These are phyloP conservation scores for Mayetiola destructor DNA, from an alignment of 2,888 invertebrate species.

Conservation along the genomic window DNA sequence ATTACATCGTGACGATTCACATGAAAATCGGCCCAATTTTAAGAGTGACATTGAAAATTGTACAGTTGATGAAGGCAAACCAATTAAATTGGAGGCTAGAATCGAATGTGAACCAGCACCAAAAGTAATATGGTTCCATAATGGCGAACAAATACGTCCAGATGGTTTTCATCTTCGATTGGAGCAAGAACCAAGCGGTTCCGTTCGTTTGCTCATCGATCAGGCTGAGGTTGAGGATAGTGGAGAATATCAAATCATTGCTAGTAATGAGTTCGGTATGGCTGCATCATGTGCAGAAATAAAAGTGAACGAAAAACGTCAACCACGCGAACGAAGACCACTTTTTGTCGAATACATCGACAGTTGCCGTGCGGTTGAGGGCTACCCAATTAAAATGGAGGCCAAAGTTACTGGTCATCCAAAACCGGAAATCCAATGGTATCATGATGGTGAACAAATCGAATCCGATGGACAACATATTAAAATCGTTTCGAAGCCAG, in stretches of 20 bases:
- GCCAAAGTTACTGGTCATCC: conserved; percentile 67
- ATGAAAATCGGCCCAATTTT: background rate
- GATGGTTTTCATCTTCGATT: conserved; percentile 28
- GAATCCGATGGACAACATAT: conserved; percentile 48
- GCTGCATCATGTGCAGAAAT: conserved; percentile 45
- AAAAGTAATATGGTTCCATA: conserved; percentile 61
- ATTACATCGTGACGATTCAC: background rate
- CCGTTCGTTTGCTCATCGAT: background rate
- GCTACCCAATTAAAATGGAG: conserved; percentile 66
- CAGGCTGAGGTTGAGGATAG: conserved; percentile 58
- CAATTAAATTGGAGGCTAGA: conserved; percentile 48
- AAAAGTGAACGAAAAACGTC: conserved; percentile 41
- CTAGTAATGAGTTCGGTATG: conserved; percentile 53
- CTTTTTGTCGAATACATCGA: conserved; percentile 38
- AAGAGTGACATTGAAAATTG: conserved; percentile 8
- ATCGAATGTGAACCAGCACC: conserved; percentile 74
- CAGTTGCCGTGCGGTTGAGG: conserved; percentile 57
- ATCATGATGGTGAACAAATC: conserved; percentile 58
- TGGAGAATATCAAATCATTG: conserved; percentile 57
- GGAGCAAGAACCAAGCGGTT: background rate
- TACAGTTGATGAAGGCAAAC: conserved; percentile 24
- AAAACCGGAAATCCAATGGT: conserved; percentile 64
- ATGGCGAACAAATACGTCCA: conserved; percentile 51
- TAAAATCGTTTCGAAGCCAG: conserved; percentile 49
- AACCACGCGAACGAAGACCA: conserved; percentile 50